phyloP scores from a whole-genome alignment of 2,888 invertebrate species.

The Caenorhabditis sp. region DNA sequence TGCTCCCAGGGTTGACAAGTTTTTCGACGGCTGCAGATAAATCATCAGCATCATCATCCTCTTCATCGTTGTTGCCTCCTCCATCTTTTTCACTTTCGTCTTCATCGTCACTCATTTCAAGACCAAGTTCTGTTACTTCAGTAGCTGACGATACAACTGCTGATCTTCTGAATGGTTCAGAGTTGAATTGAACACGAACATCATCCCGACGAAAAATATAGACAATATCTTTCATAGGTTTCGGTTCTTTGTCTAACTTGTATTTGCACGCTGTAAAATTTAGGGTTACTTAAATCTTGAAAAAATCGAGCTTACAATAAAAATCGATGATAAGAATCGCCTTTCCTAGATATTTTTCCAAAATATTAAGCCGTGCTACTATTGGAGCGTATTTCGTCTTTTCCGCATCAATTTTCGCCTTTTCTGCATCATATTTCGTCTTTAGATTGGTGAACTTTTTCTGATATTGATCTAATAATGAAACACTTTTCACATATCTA shows the following conservation, averaged over 20 bases:
- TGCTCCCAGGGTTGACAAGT: constrained; percentile 1
- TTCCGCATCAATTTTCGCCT: neutral
- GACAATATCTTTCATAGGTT: constrained; percentile 11
- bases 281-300: neutral
- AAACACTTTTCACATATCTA: constrained; percentile 14
- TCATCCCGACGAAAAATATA: constrained; percentile 23
- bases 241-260: constrained; percentile 7
- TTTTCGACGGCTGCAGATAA: neutral
- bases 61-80: neutral
- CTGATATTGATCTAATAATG: constrained; percentile 2
- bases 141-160: neutral
- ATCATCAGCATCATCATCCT: neutral
- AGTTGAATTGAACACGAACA: constrained; percentile 22
- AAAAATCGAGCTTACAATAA: neutral
- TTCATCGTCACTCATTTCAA: constrained; percentile 17
- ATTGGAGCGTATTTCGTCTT: constrained; percentile 8
- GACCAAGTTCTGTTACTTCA: neutral
- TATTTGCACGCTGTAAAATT: constrained; percentile 11
- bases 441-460: constrained; percentile 2
- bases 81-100: constrained; percentile 13
- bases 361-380: constrained; percentile 8
- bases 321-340: constrained; percentile 25
- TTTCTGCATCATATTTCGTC: neutral
- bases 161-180: constrained; percentile 5
- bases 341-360: constrained; percentile 25